Conservation (phyloP, 23 tunicate genomes). For the Diplosoma virens region DNA sequence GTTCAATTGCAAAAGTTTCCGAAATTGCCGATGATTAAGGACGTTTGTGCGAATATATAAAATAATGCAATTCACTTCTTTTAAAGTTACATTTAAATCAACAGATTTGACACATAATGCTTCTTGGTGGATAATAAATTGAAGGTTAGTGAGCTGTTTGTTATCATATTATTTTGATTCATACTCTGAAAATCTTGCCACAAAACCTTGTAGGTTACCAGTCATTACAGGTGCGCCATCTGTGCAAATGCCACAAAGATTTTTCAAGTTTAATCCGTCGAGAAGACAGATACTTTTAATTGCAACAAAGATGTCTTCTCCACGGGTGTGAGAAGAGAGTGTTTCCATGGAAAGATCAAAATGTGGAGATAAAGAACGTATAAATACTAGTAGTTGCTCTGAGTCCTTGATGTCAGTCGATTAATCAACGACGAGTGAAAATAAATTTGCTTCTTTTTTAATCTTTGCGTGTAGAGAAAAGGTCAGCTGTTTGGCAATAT, state of each 20-base stretch:
- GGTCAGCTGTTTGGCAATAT: not conserved
- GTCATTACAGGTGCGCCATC: too few relatives aligned
- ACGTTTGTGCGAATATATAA: too few relatives aligned
- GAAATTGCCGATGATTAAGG: too few relatives aligned
- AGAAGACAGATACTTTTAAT: constrained; percentile 15
- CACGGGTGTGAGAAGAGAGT: constrained; percentile 3
- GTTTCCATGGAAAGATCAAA: constrained; percentile 18
- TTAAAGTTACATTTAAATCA: too few relatives aligned
- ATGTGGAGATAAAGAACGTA: constrained; percentile 1
- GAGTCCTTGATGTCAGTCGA: constrained; percentile 8
- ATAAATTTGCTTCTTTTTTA: constrained; percentile 14
- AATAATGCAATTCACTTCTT: too few relatives aligned
- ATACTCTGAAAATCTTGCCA: constrained; percentile 46
- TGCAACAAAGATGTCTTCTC: constrained; percentile 28
- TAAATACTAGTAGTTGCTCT: not conserved
- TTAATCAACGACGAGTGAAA: constrained; percentile 20
- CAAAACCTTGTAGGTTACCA: constrained; percentile 30
- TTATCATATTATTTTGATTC: too few relatives aligned
- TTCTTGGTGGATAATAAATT: constrained; percentile 39
- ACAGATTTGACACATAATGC: too few relatives aligned
- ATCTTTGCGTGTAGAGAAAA: not conserved
- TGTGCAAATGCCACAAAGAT: too few relatives aligned
- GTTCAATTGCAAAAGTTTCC: too few relatives aligned
- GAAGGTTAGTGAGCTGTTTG: constrained; percentile 26
- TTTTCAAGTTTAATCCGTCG: constrained; percentile 5